Conservation (phyloP, 2,113 vertebrate species). For the Seriola dumerili region DNA sequence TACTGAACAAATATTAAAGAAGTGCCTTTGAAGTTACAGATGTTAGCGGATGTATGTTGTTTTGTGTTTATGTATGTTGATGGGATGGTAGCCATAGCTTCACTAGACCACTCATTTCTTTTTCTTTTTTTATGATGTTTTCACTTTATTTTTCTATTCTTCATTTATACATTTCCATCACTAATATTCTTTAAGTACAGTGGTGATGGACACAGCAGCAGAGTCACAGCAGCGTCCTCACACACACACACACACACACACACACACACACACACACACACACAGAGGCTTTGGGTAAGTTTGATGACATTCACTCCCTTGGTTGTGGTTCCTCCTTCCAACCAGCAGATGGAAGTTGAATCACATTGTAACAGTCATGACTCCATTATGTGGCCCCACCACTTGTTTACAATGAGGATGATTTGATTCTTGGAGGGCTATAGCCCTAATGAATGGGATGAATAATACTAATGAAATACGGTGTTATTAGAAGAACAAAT, state of each 20-base stretch:
- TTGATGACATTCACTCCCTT: slow-evolving; percentile 48
- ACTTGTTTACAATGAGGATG: slow-evolving; percentile 60
- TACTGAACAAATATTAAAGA: slow-evolving; percentile 89
- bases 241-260: too few species aligned
- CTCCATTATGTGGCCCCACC: background rate
- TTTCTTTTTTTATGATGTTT: background rate
- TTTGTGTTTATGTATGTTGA: slow-evolving; percentile 84
- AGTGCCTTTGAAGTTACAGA: slow-evolving; percentile 91
- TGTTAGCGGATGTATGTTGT: slow-evolving; percentile 57
- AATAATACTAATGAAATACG: slow-evolving; percentile 60
- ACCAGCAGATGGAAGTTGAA: slow-evolving; percentile 68
- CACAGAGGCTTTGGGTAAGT: too few species aligned
- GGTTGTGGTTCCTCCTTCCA: slow-evolving; percentile 2
- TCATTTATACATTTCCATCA: slow-evolving; percentile 4
- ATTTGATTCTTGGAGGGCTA: slow-evolving; percentile 48
- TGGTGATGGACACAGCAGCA: background rate
- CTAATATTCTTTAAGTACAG: background rate
- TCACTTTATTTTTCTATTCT: slow-evolving; percentile 84
- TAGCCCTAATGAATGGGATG: slow-evolving; percentile 51
- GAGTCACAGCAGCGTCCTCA: background rate
- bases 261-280: too few species aligned
- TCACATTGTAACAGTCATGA: background rate
- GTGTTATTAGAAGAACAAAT: slow-evolving; percentile 21
- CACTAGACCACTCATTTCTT: too few species aligned
- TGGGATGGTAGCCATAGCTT: background rate